A percentile compares a stretch with the other conserved stretches of the same genome.
Evolutionary conservation across 2,113 vertebrate species (phyloP).

Genomic region (Calidris pugnax): DNA sequence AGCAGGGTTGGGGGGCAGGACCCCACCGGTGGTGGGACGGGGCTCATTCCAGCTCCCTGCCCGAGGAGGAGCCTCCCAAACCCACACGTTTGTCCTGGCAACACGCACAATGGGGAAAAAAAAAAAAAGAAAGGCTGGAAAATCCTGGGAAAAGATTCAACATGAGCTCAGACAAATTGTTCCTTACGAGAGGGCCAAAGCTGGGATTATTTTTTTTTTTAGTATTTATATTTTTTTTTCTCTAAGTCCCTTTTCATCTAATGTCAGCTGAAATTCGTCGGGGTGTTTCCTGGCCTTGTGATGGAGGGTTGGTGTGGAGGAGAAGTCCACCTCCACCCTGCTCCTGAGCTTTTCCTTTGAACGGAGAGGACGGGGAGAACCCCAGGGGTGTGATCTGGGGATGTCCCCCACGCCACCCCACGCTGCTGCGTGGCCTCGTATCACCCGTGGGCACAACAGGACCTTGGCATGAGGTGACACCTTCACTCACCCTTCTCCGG

Average conservation of each 20-base stretch:
- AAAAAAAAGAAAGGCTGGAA: constrained; percentile 12
- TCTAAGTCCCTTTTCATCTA: neutral
- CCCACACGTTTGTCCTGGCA: neutral
- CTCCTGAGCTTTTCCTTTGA: accelerated
- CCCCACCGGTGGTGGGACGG: neutral
- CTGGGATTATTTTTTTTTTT: neutral
- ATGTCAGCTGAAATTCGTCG: neutral
- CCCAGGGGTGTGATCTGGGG: accelerated
- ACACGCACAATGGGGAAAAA: neutral
- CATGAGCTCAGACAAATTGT: constrained; percentile 27
- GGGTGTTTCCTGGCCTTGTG: neutral
- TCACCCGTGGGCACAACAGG: neutral
- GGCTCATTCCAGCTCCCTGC: neutral
- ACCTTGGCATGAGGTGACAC: neutral
- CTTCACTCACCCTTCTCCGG: neutral
- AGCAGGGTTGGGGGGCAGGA: neutral
- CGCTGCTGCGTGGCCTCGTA: neutral
- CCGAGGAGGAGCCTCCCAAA: neutral
- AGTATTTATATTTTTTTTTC: neutral
- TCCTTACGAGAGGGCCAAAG: neutral
- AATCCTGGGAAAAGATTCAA: constrained; percentile 54
- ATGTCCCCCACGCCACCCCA: accelerated
- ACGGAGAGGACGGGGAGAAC: accelerated
- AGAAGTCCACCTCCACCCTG: accelerated
- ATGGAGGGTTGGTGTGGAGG: neutral